Evolutionary conservation across 2,888 invertebrate genomes (phyloP).

Genomic region (Agrotis ipsilon): DNA sequence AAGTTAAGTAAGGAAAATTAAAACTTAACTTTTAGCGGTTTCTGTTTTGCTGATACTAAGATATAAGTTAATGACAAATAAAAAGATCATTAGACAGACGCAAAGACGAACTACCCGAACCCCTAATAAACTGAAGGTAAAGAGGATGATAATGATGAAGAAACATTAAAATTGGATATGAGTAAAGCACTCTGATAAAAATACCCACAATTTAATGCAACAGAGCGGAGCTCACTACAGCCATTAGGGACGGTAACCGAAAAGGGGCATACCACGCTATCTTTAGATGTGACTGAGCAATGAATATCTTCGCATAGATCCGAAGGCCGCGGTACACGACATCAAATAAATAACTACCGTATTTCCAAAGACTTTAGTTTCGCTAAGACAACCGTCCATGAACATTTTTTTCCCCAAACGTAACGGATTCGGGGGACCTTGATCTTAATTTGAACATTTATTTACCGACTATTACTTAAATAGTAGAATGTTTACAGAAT

Average conservation of each 20-base stretch:
- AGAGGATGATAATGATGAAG: background rate
- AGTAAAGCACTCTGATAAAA: conserved; percentile 1
- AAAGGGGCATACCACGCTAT: conserved; percentile 33
- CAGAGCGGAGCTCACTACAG: background rate
- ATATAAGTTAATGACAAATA: too few species aligned
- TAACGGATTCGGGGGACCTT: conserved; percentile 42
- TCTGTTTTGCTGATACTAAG: too few species aligned
- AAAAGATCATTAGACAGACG: too few species aligned
- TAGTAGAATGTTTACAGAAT: conserved; percentile 24
- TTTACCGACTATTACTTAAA: conserved; percentile 38
- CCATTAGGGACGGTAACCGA: conserved; percentile 20
- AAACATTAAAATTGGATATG: background rate
- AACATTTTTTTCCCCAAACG: conserved; percentile 43
- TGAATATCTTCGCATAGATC: conserved; percentile 42
- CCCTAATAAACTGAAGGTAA: too few species aligned
- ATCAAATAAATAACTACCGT: conserved; percentile 8
- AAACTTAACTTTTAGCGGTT: too few species aligned
- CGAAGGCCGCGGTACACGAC: conserved; percentile 30
- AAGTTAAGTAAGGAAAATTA: too few species aligned
- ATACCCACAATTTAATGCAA: conserved; percentile 11
- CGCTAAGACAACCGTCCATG: conserved; percentile 38
- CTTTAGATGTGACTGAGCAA: conserved; percentile 42
- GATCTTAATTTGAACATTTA: conserved; percentile 51
- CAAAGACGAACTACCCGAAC: too few species aligned
- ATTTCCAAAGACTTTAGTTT: conserved; percentile 22